Percentiles rank a stretch among this genome's conserved stretches.
phyloP scores from a whole-genome alignment of 2,797 vertebrate genomes.

The Sarcoramphus papa region DNA sequence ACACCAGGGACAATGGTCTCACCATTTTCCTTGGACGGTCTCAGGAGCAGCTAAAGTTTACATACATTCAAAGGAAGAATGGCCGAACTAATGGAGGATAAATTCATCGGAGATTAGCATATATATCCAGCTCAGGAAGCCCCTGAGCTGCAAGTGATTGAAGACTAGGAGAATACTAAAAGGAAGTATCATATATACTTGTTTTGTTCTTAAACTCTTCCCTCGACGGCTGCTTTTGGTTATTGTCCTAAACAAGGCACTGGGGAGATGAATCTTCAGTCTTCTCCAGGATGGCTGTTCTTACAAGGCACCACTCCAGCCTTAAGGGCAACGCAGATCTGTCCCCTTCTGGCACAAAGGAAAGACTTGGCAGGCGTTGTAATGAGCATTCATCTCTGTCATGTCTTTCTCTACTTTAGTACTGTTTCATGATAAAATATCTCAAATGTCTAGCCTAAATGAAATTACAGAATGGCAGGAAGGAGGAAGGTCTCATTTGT shows the following conservation, averaged over 20 bases:
- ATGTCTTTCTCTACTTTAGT: background rate
- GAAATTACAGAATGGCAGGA: background rate
- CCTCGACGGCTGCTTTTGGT: background rate
- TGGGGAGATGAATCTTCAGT: background rate
- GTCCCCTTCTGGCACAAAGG: background rate
- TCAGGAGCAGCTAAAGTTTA: background rate
- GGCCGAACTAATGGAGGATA: background rate
- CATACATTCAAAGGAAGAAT: background rate
- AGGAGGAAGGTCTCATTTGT: conserved; percentile 15
- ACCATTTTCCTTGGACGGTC: background rate
- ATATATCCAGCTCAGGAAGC: background rate
- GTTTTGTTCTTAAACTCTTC: background rate
- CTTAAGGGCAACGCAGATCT: background rate
- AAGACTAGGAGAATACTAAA: background rate
- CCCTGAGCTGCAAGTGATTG: background rate
- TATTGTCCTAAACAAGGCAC: background rate
- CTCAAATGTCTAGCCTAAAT: background rate
- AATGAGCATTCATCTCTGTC: conserved; percentile 15
- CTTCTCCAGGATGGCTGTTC: background rate
- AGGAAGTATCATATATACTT: background rate
- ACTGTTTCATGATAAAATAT: background rate
- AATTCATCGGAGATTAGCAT: background rate
- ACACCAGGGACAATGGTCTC: background rate
- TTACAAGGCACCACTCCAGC: background rate
- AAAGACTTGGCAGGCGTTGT: background rate